These are phyloP conservation scores for Papilio helenus DNA, from an alignment of 1,140 invertebrate genomes.

Conservation along the genomic window DNA sequence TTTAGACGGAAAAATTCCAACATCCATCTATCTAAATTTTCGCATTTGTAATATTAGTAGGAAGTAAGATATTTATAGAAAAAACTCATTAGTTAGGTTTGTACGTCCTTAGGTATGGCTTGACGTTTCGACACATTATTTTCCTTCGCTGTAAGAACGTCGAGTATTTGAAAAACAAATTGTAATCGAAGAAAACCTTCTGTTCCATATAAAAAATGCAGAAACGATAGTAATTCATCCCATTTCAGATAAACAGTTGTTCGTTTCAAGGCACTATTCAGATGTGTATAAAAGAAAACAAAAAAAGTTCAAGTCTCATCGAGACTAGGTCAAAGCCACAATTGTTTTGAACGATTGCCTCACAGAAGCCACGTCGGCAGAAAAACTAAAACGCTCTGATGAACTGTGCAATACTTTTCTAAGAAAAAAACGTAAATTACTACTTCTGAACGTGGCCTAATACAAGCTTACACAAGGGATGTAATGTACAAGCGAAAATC, in stretches of 20 bases:
- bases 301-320: slow-evolving; percentile 5
- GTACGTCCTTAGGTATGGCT: too few relatives aligned
- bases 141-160: too few relatives aligned
- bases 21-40: too few relatives aligned
- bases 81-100: too few relatives aligned
- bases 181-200: neutral
- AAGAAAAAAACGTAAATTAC: slow-evolving; percentile 35
- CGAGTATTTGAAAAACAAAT: too few relatives aligned
- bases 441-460: slow-evolving; percentile 18
- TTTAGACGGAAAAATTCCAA: too few relatives aligned
- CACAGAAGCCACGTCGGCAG: slow-evolving; percentile 17
- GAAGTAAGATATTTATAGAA: too few relatives aligned
- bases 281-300: neutral
- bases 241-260: neutral
- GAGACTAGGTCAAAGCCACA: slow-evolving; percentile 15
- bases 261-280: neutral
- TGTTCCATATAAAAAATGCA: neutral
- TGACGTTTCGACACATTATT: too few relatives aligned
- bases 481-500: slow-evolving; percentile 13
- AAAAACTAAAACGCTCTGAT: slow-evolving; percentile 33
- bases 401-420: slow-evolving; percentile 29
- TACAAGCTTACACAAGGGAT: slow-evolving; percentile 30
- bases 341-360: slow-evolving; percentile 25
- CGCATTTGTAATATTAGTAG: too few relatives aligned
- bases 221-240: neutral